A percentile compares a stretch with the other conserved stretches of the same genome.
phyloP scores from a whole-genome alignment of 1,140 invertebrate species.

The Wasmannia auropunctata region DNA sequence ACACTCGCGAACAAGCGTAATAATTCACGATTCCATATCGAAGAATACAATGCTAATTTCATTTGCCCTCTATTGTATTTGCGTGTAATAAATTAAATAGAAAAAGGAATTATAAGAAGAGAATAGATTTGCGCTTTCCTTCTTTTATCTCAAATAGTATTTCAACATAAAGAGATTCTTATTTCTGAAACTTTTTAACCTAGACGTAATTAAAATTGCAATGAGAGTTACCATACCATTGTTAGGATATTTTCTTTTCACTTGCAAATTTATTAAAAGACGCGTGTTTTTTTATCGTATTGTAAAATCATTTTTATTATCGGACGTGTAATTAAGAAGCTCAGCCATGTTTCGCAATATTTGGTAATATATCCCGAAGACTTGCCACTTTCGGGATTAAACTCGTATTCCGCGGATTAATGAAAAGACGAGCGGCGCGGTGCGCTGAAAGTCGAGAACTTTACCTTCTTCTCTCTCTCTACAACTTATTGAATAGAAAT shows the following conservation, averaged over 20 bases:
- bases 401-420: constrained; percentile 27
- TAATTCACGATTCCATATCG: not conserved
- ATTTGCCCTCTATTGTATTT: not conserved
- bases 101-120: not conserved
- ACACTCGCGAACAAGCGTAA: not conserved
- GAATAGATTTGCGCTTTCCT: not conserved
- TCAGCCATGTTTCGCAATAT: not conserved
- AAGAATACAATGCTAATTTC: not conserved
- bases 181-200: not conserved
- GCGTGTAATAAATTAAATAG: not conserved
- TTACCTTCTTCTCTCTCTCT: not conserved
- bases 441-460: constrained; percentile 38
- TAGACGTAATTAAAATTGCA: constrained; percentile 24
- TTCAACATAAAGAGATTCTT: not conserved
- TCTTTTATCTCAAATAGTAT: not conserved
- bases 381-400: constrained; percentile 6
- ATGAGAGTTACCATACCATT: not conserved
- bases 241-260: not conserved
- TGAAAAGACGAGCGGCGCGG: not conserved
- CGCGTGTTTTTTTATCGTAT: not conserved
- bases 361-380: not conserved
- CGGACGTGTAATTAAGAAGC: not conserved
- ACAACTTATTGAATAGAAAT: constrained; percentile 61
- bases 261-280: not conserved
- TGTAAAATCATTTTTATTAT: not conserved